Percentiles rank a stretch among this genome's conserved stretches.
These are phyloP conservation scores for Sebastes vulpes DNA, from an alignment of 2,797 vertebrate genomes.

Conservation along the genomic window DNA sequence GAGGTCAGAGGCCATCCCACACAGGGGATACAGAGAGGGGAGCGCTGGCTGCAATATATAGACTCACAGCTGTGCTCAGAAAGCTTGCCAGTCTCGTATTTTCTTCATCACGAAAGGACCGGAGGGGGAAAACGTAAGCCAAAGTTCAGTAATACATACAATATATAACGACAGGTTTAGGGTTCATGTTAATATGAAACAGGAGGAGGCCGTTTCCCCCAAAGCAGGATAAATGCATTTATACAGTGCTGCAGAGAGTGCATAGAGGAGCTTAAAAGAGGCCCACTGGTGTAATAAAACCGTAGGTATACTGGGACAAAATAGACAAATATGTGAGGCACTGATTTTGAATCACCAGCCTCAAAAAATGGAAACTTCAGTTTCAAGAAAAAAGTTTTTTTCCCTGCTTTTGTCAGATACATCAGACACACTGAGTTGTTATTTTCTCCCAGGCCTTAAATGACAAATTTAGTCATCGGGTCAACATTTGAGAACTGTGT, in stretches of 20 bases:
- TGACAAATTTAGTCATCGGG: constrained; percentile 50
- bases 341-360: constrained; percentile 38
- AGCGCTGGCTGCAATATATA: constrained; percentile 36
- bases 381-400: neutral
- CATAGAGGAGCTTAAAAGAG: constrained; percentile 27
- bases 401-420: constrained; percentile 22
- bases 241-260: constrained; percentile 11
- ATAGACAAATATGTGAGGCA: constrained; percentile 10
- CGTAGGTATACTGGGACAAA: neutral
- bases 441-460: constrained; percentile 49
- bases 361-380: constrained; percentile 13
- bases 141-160: constrained; percentile 60
- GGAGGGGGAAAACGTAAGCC: constrained; percentile 36
- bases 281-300: constrained; percentile 38
- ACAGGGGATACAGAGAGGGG: constrained; percentile 46
- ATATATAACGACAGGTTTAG: constrained; percentile 71
- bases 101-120: constrained; percentile 55
- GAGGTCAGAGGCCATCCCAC: constrained; percentile 71
- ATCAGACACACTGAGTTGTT: constrained; percentile 14
- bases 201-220: constrained; percentile 51
- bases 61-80: constrained; percentile 66
- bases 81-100: constrained; percentile 41
- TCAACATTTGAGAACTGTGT: constrained; percentile 40
- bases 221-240: constrained; percentile 44
- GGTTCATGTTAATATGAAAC: constrained; percentile 69